phyloP scores from a whole-genome alignment of 2,113 vertebrate genomes.

The Chamaetylas fuelleborni region DNA sequence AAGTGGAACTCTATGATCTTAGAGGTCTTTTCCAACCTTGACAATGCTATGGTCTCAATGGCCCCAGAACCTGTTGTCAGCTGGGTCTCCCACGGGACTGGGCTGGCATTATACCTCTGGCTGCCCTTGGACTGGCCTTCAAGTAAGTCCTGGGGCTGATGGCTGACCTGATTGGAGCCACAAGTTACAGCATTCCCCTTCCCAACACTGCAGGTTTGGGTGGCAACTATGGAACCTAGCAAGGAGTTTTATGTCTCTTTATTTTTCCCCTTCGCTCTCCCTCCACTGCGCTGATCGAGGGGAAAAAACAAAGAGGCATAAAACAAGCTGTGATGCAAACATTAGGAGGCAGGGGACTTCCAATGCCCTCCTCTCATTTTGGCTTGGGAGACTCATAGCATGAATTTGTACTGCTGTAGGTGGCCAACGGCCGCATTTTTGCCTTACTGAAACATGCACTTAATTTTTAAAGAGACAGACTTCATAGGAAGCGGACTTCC shows the following conservation, averaged over 20 bases:
- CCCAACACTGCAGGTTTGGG: background rate
- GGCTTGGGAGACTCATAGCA: background rate
- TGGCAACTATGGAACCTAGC: background rate
- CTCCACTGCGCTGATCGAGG: background rate
- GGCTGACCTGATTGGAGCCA: background rate
- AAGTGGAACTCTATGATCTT: background rate
- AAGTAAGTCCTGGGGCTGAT: background rate
- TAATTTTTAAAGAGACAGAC: background rate
- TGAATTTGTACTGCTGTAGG: background rate
- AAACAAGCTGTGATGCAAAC: background rate
- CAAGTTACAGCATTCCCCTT: background rate
- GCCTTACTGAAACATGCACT: background rate
- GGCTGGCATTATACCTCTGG: background rate
- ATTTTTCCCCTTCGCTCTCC: background rate
- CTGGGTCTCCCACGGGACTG: background rate
- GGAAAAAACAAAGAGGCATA: background rate
- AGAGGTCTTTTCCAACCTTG: background rate
- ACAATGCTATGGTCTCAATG: background rate
- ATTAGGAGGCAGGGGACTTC: background rate
- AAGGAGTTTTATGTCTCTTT: background rate
- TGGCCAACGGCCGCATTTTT: background rate
- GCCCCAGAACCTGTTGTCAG: background rate
- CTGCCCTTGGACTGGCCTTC: background rate
- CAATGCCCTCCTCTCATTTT: background rate
- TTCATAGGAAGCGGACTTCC: background rate